Conservation (phyloP, 2,888 invertebrate genomes). For the Exocentrus adspersus region DNA sequence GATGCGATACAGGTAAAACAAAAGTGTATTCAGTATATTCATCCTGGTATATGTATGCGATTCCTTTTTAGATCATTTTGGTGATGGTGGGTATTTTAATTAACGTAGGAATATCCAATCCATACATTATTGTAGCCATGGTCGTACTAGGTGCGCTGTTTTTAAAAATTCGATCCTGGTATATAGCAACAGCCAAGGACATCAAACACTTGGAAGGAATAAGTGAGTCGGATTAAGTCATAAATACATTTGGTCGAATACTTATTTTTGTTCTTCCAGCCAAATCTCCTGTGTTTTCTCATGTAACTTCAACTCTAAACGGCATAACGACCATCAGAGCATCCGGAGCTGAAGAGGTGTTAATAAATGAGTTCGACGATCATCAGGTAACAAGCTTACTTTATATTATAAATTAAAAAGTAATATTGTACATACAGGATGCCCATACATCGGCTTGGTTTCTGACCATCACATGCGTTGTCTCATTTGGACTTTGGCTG, state of each 20-base stretch:
- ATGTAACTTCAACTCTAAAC: conserved; percentile 45
- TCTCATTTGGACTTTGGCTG: conserved; percentile 74
- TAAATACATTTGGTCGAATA: too few species aligned
- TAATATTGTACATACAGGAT: conserved; percentile 44
- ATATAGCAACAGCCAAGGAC: conserved; percentile 75
- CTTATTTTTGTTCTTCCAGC: conserved; percentile 39
- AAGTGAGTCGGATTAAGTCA: conserved; percentile 62
- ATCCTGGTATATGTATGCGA: conserved; percentile 13
- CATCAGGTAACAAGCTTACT: conserved; percentile 43
- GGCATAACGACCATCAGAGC: conserved; percentile 49
- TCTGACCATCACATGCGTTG: conserved; percentile 70
- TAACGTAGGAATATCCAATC: conserved; percentile 75
- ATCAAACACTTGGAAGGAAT: conserved; percentile 72
- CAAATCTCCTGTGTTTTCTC: conserved; percentile 49
- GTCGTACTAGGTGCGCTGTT: conserved; percentile 71
- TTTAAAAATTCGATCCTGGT: conserved; percentile 71
- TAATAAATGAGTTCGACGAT: conserved; percentile 45
- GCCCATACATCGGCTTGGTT: conserved; percentile 74
- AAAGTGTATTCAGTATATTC: too few species aligned
- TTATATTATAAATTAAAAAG: background rate
- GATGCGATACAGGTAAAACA: conserved; percentile 72
- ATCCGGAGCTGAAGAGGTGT: conserved; percentile 35
- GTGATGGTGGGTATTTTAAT: conserved; percentile 75
- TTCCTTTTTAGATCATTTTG: conserved; percentile 71
- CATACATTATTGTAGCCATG: conserved; percentile 72